A percentile compares a stretch with the other conserved stretches of the same genome.
Conservation (phyloP, 2,113 vertebrate species). For the Phodopus roborovskii region DNA sequence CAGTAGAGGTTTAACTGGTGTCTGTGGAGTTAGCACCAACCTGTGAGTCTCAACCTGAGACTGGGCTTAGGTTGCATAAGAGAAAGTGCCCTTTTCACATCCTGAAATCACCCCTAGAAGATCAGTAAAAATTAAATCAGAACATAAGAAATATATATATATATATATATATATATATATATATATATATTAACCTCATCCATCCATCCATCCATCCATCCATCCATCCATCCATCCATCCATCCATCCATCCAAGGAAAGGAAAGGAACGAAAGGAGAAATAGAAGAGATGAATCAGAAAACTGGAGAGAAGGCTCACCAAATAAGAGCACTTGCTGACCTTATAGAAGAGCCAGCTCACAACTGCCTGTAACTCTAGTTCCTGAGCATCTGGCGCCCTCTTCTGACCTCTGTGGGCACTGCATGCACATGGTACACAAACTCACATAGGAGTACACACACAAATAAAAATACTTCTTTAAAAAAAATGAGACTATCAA, state of each 20-base stretch:
- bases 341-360: not conserved
- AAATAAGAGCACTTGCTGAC: not conserved
- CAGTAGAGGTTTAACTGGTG: not conserved
- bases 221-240: too few relatives aligned
- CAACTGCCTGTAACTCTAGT: not conserved
- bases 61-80: not conserved
- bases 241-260: not conserved
- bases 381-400: not conserved
- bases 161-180: too few relatives aligned
- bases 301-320: not conserved
- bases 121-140: not conserved
- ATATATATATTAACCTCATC: too few relatives aligned
- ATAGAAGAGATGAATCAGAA: too few relatives aligned
- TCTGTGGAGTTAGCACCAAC: not conserved
- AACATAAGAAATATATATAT: not conserved
- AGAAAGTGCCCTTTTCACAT: not conserved
- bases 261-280: not conserved
- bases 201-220: too few relatives aligned
- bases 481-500: not conserved
- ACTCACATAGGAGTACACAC: not conserved
- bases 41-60: not conserved
- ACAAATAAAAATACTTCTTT: not conserved
- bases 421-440: not conserved
- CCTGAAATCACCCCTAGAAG: not conserved
- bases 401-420: not conserved